Percentiles rank a stretch among this genome's conserved stretches.
Conservation (phyloP, 1,140 invertebrate species). For the Palaemon carinicauda region DNA sequence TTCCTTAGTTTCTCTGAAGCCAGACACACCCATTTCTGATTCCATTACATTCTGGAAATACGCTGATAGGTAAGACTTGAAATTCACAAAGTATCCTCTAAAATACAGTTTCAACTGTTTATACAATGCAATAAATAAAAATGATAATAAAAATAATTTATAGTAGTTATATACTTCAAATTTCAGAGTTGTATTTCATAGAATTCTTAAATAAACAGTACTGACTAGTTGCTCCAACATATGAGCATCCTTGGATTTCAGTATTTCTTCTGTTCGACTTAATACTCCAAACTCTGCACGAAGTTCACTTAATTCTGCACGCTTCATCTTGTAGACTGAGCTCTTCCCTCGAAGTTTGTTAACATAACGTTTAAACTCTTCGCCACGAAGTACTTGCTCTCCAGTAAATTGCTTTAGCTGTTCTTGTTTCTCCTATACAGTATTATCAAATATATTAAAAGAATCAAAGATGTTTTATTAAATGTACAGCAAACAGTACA, state of each 20-base stretch:
- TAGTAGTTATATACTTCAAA: background rate
- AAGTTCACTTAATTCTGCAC: slow-evolving; percentile 76
- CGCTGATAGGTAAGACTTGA: too few relatives aligned
- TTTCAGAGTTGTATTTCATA: background rate
- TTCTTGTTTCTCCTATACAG: slow-evolving; percentile 67
- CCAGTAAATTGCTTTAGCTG: slow-evolving; percentile 68
- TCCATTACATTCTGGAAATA: slow-evolving; percentile 62
- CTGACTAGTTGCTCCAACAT: slow-evolving; percentile 67
- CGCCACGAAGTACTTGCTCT: slow-evolving; percentile 75
- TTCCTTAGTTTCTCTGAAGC: slow-evolving; percentile 69
- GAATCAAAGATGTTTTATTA: background rate
- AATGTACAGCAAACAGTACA: background rate
- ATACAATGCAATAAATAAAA: background rate
- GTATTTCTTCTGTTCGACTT: slow-evolving; percentile 72
- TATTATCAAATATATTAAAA: background rate
- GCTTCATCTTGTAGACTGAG: slow-evolving; percentile 80
- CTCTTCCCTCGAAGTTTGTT: slow-evolving; percentile 80
- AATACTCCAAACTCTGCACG: slow-evolving; percentile 77
- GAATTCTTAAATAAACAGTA: background rate
- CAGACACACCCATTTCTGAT: slow-evolving; percentile 67
- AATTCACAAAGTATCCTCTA: background rate
- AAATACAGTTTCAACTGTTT: background rate
- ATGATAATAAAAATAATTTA: background rate
- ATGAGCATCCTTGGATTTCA: slow-evolving; percentile 67
- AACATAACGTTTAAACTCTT: slow-evolving; percentile 85